These are phyloP conservation scores for Exocentrus adspersus DNA, from an alignment of 2,888 invertebrate genomes.

Conservation along the genomic window DNA sequence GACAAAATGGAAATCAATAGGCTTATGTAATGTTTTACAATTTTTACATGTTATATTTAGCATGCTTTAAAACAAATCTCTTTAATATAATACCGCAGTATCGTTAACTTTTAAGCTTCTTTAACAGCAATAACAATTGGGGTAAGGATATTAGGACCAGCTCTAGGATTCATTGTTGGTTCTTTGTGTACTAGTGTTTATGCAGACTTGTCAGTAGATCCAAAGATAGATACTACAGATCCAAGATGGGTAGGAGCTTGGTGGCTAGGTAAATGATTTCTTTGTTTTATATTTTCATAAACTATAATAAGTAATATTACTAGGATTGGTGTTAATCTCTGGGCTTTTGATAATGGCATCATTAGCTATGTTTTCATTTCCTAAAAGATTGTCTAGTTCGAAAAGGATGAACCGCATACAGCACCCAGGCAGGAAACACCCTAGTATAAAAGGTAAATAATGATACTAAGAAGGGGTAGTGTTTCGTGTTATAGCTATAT, in stretches of 20 bases:
- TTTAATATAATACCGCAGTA: too few species aligned
- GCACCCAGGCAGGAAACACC: constrained; percentile 61
- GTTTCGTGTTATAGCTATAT: too few species aligned
- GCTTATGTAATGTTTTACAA: too few species aligned
- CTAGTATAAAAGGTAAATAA: constrained; percentile 64
- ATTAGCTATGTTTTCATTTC: constrained; percentile 91
- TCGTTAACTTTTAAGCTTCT: neutral
- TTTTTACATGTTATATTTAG: too few species aligned
- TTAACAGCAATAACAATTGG: constrained; percentile 88
- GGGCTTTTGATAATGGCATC: constrained; percentile 84
- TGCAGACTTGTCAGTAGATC: constrained; percentile 79
- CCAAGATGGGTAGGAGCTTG: constrained; percentile 96
- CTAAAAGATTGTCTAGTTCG: constrained; percentile 74
- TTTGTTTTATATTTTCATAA: neutral
- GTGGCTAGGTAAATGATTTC: constrained; percentile 81
- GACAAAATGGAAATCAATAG: too few species aligned
- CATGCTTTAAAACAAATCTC: too few species aligned
- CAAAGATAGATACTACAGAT: constrained; percentile 81
- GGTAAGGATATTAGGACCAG: constrained; percentile 89
- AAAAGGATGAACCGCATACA: constrained; percentile 61
- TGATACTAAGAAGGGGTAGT: too few species aligned
- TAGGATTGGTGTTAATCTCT: constrained; percentile 86
- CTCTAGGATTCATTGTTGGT: constrained; percentile 89
- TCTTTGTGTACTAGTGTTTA: constrained; percentile 89
- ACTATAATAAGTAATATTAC: constrained; percentile 43